Conservation (phyloP, 2,113 vertebrate species). For the Gnathonemus longibarbis region DNA sequence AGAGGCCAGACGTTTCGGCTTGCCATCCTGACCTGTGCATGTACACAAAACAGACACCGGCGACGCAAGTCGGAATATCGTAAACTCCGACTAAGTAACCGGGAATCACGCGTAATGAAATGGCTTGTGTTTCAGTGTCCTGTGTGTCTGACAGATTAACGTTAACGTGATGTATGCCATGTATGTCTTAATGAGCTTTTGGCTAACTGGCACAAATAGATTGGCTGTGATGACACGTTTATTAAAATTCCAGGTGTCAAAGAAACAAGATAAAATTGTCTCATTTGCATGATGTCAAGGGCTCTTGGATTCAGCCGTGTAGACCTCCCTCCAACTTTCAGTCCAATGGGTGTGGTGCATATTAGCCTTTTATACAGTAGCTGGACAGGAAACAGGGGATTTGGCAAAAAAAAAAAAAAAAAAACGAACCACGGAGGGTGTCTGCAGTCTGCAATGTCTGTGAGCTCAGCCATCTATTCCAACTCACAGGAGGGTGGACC, state of each 20-base stretch:
- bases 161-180: not conserved
- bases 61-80: not conserved
- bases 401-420: not conserved
- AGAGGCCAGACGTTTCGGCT: not conserved
- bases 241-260: not conserved
- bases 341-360: not conserved
- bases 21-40: not conserved
- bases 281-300: not conserved
- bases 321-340: not conserved
- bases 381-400: not conserved
- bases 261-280: not conserved
- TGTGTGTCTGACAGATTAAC: not conserved
- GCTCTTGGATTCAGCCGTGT: not conserved
- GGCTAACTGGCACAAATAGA: not conserved
- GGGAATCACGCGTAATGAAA: not conserved
- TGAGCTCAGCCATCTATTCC: not conserved
- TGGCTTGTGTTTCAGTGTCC: not conserved
- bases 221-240: not conserved
- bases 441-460: not conserved
- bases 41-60: not conserved
- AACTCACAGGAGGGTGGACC: not conserved
- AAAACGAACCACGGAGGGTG: not conserved
- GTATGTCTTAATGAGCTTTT: not conserved
- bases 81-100: not conserved
- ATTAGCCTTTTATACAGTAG: not conserved